Base-by-base conservation (phyloP, 2,888 invertebrate species). In the Chymomyza amoena region DNA sequence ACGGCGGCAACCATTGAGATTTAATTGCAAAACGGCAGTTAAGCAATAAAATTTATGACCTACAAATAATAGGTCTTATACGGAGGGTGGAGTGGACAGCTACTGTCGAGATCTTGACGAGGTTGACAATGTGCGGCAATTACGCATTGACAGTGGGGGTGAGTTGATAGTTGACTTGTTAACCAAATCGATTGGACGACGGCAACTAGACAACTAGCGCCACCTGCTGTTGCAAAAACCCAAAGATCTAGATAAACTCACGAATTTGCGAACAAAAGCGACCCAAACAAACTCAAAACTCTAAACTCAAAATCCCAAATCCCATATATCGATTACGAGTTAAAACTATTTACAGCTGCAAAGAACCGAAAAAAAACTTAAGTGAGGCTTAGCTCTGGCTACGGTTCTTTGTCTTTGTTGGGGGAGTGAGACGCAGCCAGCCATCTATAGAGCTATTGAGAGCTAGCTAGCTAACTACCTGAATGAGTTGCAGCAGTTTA, bases 21-120 rank as follows among this genome's bases (percentile, higher is more conserved):
- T 90, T 90, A 90, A 90, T 90, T 90, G 89, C 89, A 82, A 77
- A 88, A 80, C 90, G 89, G 83, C 89, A 89, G 89, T 87, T 86
- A 80, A 87, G 90, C 89, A 90, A 90, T 90, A 90, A 90, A 90
- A 90, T 90, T 90, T 90, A 90, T 90, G 90, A 85, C 90, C 89
- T 90, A 90, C 90, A 90, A 90, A 90, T 90, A 90, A 90, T 90
- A 85, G 89, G 80, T 81, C 87, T 85, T 81, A 78, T 84, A 80
- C 64, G 7, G 0, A 78, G 78, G 4, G 0, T 4, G 25, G 25
- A 4, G 25, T 54, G 70, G 68, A 56, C 69, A 61, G 56, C 67
- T 64, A 60, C 67, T 64, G 68, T 69, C 45, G 66, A 10, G 52
- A 25, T 64, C 51, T 64, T 54, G 61, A 20, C 67, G 68, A 50